Base-by-base conservation (phyloP, 2,888 invertebrate species). In the Drosophila formosana region DNA sequence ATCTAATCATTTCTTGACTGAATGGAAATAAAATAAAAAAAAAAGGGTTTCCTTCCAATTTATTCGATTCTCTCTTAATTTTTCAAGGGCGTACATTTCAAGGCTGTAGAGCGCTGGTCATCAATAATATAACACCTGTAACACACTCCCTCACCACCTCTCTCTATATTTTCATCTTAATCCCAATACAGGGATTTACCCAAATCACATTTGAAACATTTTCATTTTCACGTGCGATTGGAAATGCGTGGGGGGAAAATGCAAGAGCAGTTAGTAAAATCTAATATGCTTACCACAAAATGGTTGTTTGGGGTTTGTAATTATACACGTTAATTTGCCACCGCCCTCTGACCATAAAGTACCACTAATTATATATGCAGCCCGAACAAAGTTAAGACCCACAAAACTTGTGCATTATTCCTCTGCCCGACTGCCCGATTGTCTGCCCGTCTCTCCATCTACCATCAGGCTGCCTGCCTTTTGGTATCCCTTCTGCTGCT, bases 241-340 rank as follows among this genome's bases (percentile, higher is more conserved):
- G 51, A 47, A 39, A 6, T 11, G 25, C 18, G 52, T 50, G 8
- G 9, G 50, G 41, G 9, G n/a, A 45, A 66, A 4, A 56, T 87
- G 69, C 68, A 75, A 82, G 66, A 80, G 72, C 77, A 77, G 78
- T 78, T 87, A 84, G 89, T 89, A 75, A 85, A 89, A 88, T 89
- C 78, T 86, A 88, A 88, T 85, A 88, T 78, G 85, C 89, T 82
- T 69, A 41, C 89, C 89, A 61, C 89, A 89, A 85, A 85, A 78
- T 85, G 83, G 75, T 75, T 85, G 88, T 89, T 88, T 86, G 86
- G 88, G 89, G 82, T 62, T 89, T 84, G 87, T 83, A 83, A 83
- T 83, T 83, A 83, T 83, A 85, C 79, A 73, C 82, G 89, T 81
- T 83, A 83, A 89, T 89, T 78, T 71, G 62, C 60, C 69, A 45